Base-by-base conservation (phyloP, 2,797 vertebrate genomes). In the Furcifer pardalis region DNA sequence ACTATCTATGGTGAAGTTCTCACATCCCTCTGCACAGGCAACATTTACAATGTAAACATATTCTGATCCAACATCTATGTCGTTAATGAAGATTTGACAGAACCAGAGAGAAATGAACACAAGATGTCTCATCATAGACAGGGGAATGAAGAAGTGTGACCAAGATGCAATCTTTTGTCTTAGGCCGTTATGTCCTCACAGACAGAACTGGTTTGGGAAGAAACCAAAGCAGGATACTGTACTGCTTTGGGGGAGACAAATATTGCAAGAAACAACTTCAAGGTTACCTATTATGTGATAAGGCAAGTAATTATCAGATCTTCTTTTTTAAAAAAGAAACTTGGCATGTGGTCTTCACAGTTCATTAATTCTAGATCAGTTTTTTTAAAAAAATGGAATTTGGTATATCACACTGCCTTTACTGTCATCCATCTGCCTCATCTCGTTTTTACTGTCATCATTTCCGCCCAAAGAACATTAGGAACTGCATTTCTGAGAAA, bases 201-300 rank as follows among this genome's bases (percentile, higher is more conserved):
- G 10, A 32, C 8, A 42, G 2, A 72, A 8, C 23, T n/a, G 13
- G 42, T 74, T 65, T 80, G 65, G 15, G 37, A 62, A 65, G 62
- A 65, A 19, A 21, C 15, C 4, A 13, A 35, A 21, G 35, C 2
- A 81, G 60, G 77, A 32, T 8, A 66, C 0, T 42, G 59, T 8
- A 66, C 0, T 42, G 59, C 32, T 21, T 7, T 25, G 32, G 74
- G 5, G 27, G n/a, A 27, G 2, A 21, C n/a, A 81, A 27, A 81
- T 73, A 44, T 77, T 75, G 59, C 88, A 40, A 83, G 49, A 83
- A 65, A 0, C 1, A 87, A 81, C 25, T 42, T 72, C 59, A 79
- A 46, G 68, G 81, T 6, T 3, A 12, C 32, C 66, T 37, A 69
- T 65, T 69, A 5, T 71, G 63, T 65, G 68, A 84, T 66, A 65